Evolutionary conservation across 1,140 invertebrate genomes (phyloP).

Genomic region (Dendroctonus ponderosae): DNA sequence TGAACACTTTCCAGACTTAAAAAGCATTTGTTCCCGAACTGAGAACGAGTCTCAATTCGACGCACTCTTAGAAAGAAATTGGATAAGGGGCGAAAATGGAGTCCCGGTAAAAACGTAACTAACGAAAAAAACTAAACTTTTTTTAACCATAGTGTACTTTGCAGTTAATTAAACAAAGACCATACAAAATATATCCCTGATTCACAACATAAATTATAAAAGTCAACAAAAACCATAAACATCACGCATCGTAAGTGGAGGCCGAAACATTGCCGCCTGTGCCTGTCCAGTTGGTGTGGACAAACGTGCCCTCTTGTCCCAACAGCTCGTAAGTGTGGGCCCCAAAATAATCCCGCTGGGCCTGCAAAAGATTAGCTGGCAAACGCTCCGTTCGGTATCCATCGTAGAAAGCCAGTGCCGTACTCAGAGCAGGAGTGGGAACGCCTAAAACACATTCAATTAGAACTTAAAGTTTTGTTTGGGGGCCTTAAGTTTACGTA

Average conservation of each 20-base stretch:
- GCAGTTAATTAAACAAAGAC: no score
- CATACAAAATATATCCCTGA: no score
- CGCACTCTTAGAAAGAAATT: no score
- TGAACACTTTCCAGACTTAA: no score
- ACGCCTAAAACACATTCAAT: constrained; percentile 66
- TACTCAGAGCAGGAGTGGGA: constrained; percentile 87
- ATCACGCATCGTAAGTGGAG: constrained; percentile 86
- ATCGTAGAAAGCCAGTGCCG: constrained; percentile 96
- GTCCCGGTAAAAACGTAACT: no score
- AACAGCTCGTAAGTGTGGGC: constrained; percentile 97
- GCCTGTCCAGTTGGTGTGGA: constrained; percentile 99
- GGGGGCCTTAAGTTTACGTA: constrained; percentile 12
- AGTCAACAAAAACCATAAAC: constrained; percentile 1
- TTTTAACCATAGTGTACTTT: no score
- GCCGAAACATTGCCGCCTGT: constrained; percentile 95
- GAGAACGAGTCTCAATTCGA: no score
- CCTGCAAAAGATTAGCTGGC: constrained; percentile 62
- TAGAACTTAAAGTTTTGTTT: neutral
- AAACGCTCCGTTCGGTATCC: constrained; percentile 66
- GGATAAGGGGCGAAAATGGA: no score
- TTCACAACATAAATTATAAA: neutral
- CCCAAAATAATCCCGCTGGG: constrained; percentile 98
- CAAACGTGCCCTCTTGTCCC: constrained; percentile 80
- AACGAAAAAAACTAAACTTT: no score
- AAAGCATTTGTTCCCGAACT: no score